Evolutionary conservation across 2,888 invertebrate genomes (phyloP).

Genomic region (Rhogogaster chlorosoma): DNA sequence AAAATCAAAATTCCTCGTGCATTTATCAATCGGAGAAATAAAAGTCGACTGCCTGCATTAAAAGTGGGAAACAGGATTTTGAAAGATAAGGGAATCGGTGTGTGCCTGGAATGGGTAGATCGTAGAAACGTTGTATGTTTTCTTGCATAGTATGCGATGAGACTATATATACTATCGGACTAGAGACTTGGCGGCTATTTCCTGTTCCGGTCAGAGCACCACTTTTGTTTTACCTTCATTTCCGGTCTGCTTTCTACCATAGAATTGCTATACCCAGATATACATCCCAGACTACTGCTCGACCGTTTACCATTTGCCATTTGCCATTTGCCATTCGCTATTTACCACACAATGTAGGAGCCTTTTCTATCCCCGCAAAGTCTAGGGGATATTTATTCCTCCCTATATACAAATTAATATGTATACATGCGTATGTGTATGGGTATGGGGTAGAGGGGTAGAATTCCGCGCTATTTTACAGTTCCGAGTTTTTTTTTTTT

Average conservation of each 20-base stretch:
- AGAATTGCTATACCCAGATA: slow-evolving; percentile 48
- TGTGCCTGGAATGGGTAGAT: neutral
- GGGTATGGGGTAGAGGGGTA: neutral
- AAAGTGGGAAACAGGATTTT: neutral
- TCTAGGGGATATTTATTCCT: too few species aligned
- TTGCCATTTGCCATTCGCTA: neutral
- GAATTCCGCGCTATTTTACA: neutral
- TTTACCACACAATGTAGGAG: neutral
- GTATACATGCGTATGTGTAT: neutral
- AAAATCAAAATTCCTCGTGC: neutral
- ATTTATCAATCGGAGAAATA: neutral
- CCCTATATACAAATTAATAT: neutral
- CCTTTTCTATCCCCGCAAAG: neutral
- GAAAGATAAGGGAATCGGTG: neutral
- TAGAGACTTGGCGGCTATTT: slow-evolving; percentile 58
- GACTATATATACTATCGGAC: slow-evolving; percentile 45
- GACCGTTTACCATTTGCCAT: slow-evolving; percentile 56
- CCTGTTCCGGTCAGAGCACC: slow-evolving; percentile 63
- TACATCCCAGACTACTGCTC: slow-evolving; percentile 19
- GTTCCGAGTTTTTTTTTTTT: neutral
- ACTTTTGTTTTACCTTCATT: slow-evolving; percentile 65
- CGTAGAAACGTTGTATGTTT: neutral
- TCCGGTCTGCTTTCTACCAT: slow-evolving; percentile 60
- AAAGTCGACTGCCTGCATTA: neutral
- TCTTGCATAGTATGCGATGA: neutral